These are phyloP conservation scores for Pseudobourletiella spinata DNA, from an alignment of 1,140 invertebrate genomes.

Conservation along the genomic window DNA sequence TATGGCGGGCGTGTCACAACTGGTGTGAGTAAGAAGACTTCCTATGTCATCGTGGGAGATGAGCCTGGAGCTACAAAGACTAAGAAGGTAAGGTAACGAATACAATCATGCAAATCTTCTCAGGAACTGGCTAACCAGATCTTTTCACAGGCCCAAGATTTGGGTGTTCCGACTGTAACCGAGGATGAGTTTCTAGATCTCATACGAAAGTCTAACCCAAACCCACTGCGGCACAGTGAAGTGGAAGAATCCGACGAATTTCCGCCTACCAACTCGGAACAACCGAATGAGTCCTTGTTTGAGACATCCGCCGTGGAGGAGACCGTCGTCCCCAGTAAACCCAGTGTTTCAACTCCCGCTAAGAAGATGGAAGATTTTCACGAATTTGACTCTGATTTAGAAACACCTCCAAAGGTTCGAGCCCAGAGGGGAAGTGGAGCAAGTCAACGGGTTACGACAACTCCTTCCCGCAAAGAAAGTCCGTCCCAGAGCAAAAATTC, in stretches of 20 bases:
- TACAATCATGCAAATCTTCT: no score
- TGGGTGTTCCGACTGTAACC: conserved; percentile 47
- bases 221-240: no score
- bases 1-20: conserved; percentile 70
- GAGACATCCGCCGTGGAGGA: conserved; percentile 12
- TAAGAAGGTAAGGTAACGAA: conserved; percentile 51
- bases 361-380: neutral
- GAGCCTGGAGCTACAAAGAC: conserved; percentile 76
- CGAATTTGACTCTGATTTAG: neutral
- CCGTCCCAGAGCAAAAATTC: neutral
- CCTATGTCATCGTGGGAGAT: conserved; percentile 72
- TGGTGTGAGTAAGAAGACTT: conserved; percentile 67
- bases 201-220: conserved; percentile 51
- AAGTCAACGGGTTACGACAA: neutral
- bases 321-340: conserved; percentile 1
- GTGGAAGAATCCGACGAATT: no score
- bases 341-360: neutral
- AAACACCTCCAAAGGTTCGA: neutral
- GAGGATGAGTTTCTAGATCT: conserved; percentile 78
- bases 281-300: neutral
- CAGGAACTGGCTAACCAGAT: no score
- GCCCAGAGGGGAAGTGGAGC: neutral
- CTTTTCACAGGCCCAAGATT: neutral
- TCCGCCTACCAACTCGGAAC: conserved; percentile 14
- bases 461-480: neutral